Conservation (phyloP, 2,888 invertebrate species). For the Cartodere bifasciata region DNA sequence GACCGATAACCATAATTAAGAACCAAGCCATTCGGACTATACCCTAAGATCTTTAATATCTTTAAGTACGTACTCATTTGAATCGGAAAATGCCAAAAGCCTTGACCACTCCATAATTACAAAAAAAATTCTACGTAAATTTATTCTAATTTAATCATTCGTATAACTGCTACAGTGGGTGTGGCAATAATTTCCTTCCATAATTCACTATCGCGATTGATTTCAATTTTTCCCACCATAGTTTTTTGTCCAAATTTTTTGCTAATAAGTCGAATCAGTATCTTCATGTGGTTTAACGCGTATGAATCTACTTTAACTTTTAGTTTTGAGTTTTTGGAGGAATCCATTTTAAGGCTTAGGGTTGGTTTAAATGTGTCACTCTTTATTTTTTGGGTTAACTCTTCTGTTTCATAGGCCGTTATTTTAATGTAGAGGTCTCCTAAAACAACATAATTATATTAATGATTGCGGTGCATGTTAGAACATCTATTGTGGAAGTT, state of each 20-base stretch:
- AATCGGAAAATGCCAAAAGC: too few relatives aligned
- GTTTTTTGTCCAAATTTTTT: conserved; percentile 57
- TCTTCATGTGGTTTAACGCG: conserved; percentile 48
- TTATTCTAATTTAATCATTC: conserved; percentile 47
- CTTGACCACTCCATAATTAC: too few relatives aligned
- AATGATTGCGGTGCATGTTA: too few relatives aligned
- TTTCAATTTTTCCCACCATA: conserved; percentile 50
- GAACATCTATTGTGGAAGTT: too few relatives aligned
- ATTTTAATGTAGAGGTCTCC: conserved; percentile 67
- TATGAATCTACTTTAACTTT: conserved; percentile 50
- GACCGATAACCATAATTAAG: too few relatives aligned
- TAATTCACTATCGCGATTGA: conserved; percentile 50
- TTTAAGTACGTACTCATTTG: too few relatives aligned
- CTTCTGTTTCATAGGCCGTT: conserved; percentile 52
- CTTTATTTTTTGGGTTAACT: conserved; percentile 46
- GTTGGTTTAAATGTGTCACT: conserved; percentile 62
- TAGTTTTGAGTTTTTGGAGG: conserved; percentile 44
- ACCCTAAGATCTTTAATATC: too few relatives aligned
- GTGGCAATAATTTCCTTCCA: conserved; percentile 48
- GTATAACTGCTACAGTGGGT: conserved; percentile 43
- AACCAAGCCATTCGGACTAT: too few relatives aligned
- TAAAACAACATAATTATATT: conserved; percentile 33
- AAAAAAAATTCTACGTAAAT: background rate
- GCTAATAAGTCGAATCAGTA: conserved; percentile 51
- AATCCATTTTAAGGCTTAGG: conserved; percentile 63